A percentile compares a stretch with the other conserved stretches of the same genome.
Conservation (phyloP, 2,888 invertebrate genomes). For the Eucriotettix oculatus region DNA sequence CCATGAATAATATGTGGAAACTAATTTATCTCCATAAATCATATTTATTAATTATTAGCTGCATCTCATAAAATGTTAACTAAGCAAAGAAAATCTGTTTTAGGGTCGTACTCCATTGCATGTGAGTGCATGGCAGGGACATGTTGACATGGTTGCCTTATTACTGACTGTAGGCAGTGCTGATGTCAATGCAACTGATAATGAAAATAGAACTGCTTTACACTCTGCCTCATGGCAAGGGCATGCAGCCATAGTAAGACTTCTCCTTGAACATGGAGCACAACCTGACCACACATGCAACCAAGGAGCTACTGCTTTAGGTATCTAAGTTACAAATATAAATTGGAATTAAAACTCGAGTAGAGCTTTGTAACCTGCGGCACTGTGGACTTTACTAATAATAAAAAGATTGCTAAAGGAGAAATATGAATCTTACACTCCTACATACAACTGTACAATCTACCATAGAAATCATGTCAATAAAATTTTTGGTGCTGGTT, state of each 20-base stretch:
- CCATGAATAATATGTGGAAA: too few relatives aligned
- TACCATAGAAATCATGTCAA: too few relatives aligned
- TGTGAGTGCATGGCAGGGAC: conserved; percentile 88
- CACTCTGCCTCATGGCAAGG: conserved; percentile 96
- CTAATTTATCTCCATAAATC: too few relatives aligned
- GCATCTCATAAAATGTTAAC: too few relatives aligned
- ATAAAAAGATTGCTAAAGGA: too few relatives aligned
- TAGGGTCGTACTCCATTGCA: conserved; percentile 77
- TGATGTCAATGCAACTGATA: conserved; percentile 72
- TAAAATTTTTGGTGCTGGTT: too few relatives aligned
- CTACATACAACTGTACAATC: too few relatives aligned
- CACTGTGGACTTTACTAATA: too few relatives aligned
- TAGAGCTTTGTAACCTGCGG: too few relatives aligned
- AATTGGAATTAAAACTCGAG: too few relatives aligned
- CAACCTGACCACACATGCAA: conserved; percentile 79
- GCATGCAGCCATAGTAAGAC: conserved; percentile 64
- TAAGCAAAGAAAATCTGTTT: conserved; percentile 4
- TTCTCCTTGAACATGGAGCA: conserved; percentile 66
- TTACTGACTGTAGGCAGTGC: conserved; percentile 69
- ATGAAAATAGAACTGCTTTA: conserved; percentile 73
- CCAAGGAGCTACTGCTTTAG: conserved; percentile 87
- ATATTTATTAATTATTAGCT: too few relatives aligned
- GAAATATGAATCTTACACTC: too few relatives aligned
- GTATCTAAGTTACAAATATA: conserved; percentile 21
- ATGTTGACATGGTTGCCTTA: conserved; percentile 79